phyloP scores from a whole-genome alignment of 2,797 vertebrate species.

The Pangasius mekongensis region DNA sequence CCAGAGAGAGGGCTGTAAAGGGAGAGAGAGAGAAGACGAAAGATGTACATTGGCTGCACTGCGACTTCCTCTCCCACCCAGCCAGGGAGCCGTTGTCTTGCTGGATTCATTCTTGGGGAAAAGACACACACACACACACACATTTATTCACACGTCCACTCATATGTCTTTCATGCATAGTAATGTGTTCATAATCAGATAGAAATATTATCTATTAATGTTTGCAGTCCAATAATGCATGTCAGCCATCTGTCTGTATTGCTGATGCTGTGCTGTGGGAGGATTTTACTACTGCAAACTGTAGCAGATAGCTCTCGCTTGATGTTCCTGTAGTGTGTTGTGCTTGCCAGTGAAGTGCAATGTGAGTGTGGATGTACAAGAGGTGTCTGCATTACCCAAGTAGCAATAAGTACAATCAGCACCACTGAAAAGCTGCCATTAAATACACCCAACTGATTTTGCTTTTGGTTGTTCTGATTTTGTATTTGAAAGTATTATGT shows the following conservation, averaged over 20 bases:
- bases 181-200: constrained; percentile 20
- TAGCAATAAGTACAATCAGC: not conserved
- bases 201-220: constrained; percentile 53
- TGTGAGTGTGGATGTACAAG: not conserved
- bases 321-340: constrained; percentile 8
- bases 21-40: constrained; percentile 27
- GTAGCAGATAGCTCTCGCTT: not conserved
- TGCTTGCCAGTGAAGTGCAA: not conserved
- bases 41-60: constrained; percentile 54
- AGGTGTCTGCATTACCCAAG: not conserved
- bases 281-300: constrained; percentile 4
- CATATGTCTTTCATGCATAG: constrained; percentile 15
- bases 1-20: constrained; percentile 37
- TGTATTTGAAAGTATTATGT: not conserved
- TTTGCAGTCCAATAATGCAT: constrained; percentile 30
- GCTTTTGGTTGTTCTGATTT: constrained; percentile 4
- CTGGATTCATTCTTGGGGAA: constrained; percentile 66
- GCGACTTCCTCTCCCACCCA: constrained; percentile 50
- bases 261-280: constrained; percentile 34
- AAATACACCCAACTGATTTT: not conserved
- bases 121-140: constrained; percentile 63
- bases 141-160: constrained; percentile 24
- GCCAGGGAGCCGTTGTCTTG: constrained; percentile 57
- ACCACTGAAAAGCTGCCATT: not conserved
- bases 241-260: constrained; percentile 37